Evolutionary conservation across 2,888 invertebrate species (phyloP).

Genomic region (Lathronympha strigana): DNA sequence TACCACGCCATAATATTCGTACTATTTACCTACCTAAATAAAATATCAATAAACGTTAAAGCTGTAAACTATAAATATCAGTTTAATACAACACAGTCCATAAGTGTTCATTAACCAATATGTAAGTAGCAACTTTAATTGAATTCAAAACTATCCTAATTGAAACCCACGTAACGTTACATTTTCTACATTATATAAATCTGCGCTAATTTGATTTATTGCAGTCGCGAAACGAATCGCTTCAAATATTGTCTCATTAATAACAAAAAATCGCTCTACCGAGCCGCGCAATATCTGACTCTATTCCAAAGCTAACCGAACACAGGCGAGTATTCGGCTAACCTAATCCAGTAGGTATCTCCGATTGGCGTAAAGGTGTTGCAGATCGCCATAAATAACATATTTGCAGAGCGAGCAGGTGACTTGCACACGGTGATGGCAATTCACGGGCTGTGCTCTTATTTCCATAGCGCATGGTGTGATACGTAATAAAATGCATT

Average conservation of each 20-base stretch:
- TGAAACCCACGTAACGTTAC: neutral
- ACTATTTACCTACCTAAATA: too few relatives aligned
- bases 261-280: conserved; percentile 63
- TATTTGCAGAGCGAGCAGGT: too few relatives aligned
- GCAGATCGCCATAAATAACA: neutral
- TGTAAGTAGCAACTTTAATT: neutral
- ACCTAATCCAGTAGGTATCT: neutral
- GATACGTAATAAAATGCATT: too few relatives aligned
- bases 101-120: neutral
- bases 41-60: too few relatives aligned
- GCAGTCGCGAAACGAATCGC: conserved; percentile 65
- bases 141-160: neutral
- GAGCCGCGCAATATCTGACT: conserved; percentile 62
- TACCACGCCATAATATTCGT: too few relatives aligned
- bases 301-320: conserved; percentile 8
- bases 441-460: too few relatives aligned
- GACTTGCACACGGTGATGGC: too few relatives aligned
- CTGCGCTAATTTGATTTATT: conserved; percentile 55
- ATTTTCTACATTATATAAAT: conserved; percentile 45
- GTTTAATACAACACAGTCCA: neutral
- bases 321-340: neutral
- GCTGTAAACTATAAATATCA: neutral
- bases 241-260: conserved; percentile 71
- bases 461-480: too few relatives aligned
- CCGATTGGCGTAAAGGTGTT: neutral